Base-by-base conservation (phyloP, 2,113 vertebrate species). In the Camarhynchus parvulus region DNA sequence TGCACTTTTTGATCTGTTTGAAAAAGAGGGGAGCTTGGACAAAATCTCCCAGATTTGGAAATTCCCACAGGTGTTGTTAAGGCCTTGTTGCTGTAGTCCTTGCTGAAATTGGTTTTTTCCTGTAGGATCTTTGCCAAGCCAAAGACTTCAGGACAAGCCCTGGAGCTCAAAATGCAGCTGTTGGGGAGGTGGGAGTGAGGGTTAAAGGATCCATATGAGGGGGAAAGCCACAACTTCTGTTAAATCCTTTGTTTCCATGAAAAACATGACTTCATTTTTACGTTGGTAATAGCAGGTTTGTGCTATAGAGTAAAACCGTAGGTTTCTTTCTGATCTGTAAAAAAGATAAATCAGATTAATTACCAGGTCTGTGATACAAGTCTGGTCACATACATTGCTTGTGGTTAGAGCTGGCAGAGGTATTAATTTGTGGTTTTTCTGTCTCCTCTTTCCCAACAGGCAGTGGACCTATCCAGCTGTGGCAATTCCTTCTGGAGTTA, bases 401-500 rank as follows among this genome's bases (percentile, higher is more conserved):
- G 44, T 83, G 70, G 49, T 56, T 50, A 44, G 79, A 87, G 79
- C 59, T 83, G 49, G 39, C 75, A 73, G 44, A 53, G 63, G 24
- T 53, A 35, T 27, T 95, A 83, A 92, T 74, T 76, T 70, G 39
- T 87, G 74, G 28, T 16, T 84, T 72, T 44, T 75, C 28, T 7
- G 4, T 50, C 46, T 78, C 6, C 10, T 59, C 13, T 96, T 87
- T 90, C 53, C 75, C 49, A 61, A 41, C 93, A 99, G 99, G 99
- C 83, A 99, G 98, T 64, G 99, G 99, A 30, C 99, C 99, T 8
- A 99, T 99, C 79, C 99, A 99, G 94, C 97, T 99, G 21, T 99
- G 99, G 99, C 99, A 99, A 61, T 99, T 99, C 74, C 98, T 99
- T 58, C 95, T 99, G 94, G 99, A 99, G 74, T 94, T 99, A 63